Evolutionary conservation across 2,888 invertebrate species (phyloP).

Genomic region (Ferrisia virgata): DNA sequence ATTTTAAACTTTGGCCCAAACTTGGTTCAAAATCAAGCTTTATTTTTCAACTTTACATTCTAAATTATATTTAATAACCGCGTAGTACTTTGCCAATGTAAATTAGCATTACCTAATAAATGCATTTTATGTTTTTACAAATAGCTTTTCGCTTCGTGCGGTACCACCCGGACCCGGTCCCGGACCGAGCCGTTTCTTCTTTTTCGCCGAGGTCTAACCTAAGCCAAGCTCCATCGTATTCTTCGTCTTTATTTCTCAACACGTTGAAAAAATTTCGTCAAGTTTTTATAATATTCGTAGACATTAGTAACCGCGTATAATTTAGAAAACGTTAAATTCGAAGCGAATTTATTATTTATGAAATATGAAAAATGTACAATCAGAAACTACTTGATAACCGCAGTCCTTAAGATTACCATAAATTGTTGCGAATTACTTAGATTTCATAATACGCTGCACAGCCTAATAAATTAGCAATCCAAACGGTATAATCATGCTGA

Average conservation of each 20-base stretch:
- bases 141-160: too few species aligned
- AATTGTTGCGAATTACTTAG: constrained; percentile 24
- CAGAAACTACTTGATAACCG: constrained; percentile 12
- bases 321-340: neutral
- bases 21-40: neutral
- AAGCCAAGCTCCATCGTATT: too few species aligned
- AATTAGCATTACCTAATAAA: neutral
- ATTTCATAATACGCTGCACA: neutral
- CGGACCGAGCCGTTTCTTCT: too few species aligned
- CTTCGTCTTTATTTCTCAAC: neutral
- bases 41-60: neutral
- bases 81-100: neutral
- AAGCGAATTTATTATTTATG: neutral
- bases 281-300: neutral
- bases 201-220: neutral
- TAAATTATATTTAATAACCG: neutral
- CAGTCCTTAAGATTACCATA: constrained; percentile 1
- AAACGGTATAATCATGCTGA: neutral
- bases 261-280: neutral
- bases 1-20: neutral
- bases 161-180: too few species aligned
- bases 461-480: constrained; percentile 5
- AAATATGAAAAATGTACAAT: neutral
- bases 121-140: neutral
- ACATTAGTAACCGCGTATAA: neutral